Base-by-base conservation (phyloP, 2,888 invertebrate species). In the Sericinus montela region DNA sequence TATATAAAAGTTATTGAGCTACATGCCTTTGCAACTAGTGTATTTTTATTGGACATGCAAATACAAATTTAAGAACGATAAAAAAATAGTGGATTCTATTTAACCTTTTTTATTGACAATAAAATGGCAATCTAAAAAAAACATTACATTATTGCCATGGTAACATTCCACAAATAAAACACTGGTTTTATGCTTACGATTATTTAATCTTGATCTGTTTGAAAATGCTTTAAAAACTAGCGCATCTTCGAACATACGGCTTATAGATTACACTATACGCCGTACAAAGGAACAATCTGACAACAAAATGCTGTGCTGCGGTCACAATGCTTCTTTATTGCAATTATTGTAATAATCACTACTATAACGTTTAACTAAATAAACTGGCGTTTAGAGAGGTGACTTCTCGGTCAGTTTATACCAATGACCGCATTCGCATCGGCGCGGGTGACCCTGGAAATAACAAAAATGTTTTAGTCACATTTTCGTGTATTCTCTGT, bases 401-500 rank as follows among this genome's bases (percentile, higher is more conserved):
- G 91, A 89, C 82, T 94, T 94, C 80, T 94, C 94, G 52, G 94
- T 92, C 65, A 98, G 91, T 89, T 97, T 96, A 91, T 97, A 98
- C 97, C 97, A 98, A 78, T 98, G 94, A 49, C 99, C 99, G 80
- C 99, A 99, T 75, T 95, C 96, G 75, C 98, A 99, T 65, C 98
- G 93, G 73, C 95, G 95, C 53, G 97, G 94, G 63, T 93, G 92
- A 32, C 95, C 98, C 89, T 94, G 92, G 23, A 75, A 79, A n/a
- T 7, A 40, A 42, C 55, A 59, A 28, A 10, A 1, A 1, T 25
- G 25, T 1, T 4, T 25, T 25, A 25, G 25, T 6, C 25, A 8
- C 1, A 25, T 25, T 8, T 25, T 4, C 8, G 1, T n/a, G n/a
- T n/a, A n/a, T n/a, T n/a, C n/a, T n/a, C n/a, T n/a, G n/a, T n/a